Percentiles rank a stretch among this genome's conserved stretches.
Conservation (phyloP, 2,113 vertebrate species). For the Baryphthengus martii region DNA sequence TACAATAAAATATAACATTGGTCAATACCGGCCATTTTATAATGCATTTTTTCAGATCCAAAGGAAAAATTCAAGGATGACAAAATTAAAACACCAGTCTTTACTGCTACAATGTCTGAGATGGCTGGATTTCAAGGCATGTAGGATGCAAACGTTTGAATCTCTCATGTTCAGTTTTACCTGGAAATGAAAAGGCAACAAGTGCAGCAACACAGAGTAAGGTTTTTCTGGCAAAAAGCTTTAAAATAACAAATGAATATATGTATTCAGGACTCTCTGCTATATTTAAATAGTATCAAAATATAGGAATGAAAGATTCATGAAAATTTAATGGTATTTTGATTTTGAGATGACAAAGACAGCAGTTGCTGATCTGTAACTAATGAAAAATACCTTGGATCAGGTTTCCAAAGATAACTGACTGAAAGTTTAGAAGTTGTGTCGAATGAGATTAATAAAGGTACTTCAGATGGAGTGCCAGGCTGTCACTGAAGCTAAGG, state of each 20-base stretch:
- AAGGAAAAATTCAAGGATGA: neutral
- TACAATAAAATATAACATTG: neutral
- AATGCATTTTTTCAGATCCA: neutral
- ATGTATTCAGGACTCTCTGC: neutral
- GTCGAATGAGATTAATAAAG: neutral
- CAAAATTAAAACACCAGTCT: neutral
- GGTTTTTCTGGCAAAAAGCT: neutral
- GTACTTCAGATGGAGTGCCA: neutral
- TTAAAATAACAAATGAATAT: neutral
- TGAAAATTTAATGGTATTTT: neutral
- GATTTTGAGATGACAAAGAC: neutral
- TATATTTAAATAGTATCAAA: neutral
- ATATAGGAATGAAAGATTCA: neutral
- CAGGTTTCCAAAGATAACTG: neutral
- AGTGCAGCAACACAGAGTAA: neutral
- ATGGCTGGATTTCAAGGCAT: neutral
- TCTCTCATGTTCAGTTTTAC: neutral
- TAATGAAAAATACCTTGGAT: neutral
- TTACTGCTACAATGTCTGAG: neutral
- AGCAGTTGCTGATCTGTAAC: neutral
- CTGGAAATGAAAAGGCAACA: neutral
- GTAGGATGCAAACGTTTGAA: neutral
- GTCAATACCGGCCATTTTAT: neutral
- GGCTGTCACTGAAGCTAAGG: neutral
- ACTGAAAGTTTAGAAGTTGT: neutral